Evolutionary conservation across 1,140 invertebrate genomes (phyloP), one percentile per base, ranked within the genome.

Genomic region (Drosophila cardini): DNA sequence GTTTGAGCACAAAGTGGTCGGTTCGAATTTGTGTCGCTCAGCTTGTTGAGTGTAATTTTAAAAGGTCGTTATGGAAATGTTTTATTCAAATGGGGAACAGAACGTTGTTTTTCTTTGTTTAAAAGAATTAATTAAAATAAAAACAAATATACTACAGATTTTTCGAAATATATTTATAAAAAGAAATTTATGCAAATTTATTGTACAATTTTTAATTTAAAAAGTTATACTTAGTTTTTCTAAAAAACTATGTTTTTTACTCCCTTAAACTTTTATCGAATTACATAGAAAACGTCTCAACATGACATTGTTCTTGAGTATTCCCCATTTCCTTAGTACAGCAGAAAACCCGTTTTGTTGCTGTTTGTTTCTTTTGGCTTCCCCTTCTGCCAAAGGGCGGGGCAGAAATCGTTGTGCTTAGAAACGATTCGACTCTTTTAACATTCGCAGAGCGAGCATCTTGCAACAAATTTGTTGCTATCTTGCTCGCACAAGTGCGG

Each of bases 401-500:
- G 71, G 73, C 69, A 74, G 62, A 46, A 32, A 34, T 16, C 46
- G 4, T 36, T 63, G 13, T 56, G 43, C 46, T 58, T 65, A 52
- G 57, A 56, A 16, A 42, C 48, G 48, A 40, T 30, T 61, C 36
- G 11, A 63, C 63, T 84, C 56, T 63, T 76, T 43, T 48, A 70
- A 67, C 73, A 26, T 52, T 45, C 15, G 62, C 64, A 7, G 18
- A 46, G 61, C 26, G 16, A n/a, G 40, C 40, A 38, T 21, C 16
- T 16, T 13, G 16, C 26, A 32, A 46, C 55, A 9, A 26, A 16
- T 18, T 18, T 15, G 13, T 26, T 53, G 9, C 58, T 13, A 50
- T 82, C 83, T 67, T 61, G 70, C 72, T 82, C 38, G 48, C 79
- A 52, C 78, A 30, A 13, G 7, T 16, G 38, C 16, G 11, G 15